Conservation (phyloP, 2,797 vertebrate genomes). For the Pogoniulus pusillus region DNA sequence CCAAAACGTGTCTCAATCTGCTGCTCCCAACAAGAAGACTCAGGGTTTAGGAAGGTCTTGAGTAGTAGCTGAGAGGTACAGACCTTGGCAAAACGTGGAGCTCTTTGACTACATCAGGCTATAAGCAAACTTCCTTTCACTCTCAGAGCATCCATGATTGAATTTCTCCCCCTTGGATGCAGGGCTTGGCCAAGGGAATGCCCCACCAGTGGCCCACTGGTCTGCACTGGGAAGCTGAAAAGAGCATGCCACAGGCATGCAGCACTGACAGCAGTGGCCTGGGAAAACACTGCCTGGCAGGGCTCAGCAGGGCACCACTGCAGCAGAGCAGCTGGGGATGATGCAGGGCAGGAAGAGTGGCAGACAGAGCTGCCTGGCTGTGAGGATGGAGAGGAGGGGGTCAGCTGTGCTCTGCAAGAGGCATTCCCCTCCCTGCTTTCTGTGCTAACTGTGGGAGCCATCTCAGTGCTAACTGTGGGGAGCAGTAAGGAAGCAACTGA, state of each 20-base stretch:
- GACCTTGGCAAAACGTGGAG: not conserved
- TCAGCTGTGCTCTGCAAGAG: not conserved
- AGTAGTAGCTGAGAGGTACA: not conserved
- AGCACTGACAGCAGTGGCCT: not conserved
- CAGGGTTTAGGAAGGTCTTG: not conserved
- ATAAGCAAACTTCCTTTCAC: not conserved
- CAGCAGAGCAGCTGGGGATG: not conserved
- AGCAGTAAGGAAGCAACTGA: not conserved
- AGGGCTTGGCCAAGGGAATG: not conserved
- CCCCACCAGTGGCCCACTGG: not conserved
- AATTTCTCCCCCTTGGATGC: not conserved
- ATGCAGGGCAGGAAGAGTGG: not conserved
- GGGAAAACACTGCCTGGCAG: not conserved
- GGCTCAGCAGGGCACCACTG: not conserved
- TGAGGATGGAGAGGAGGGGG: not conserved
- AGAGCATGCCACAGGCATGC: fast-evolving
- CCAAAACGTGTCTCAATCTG: not conserved
- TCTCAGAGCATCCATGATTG: not conserved
- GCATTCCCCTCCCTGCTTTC: not conserved
- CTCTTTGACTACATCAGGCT: not conserved
- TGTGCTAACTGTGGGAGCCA: not conserved
- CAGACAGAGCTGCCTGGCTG: not conserved
- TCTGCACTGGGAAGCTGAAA: not conserved
- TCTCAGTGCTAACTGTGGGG: not conserved
- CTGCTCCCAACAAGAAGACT: not conserved